Conservation (phyloP, 2,888 invertebrate genomes). For the Perithous albicinctus region DNA sequence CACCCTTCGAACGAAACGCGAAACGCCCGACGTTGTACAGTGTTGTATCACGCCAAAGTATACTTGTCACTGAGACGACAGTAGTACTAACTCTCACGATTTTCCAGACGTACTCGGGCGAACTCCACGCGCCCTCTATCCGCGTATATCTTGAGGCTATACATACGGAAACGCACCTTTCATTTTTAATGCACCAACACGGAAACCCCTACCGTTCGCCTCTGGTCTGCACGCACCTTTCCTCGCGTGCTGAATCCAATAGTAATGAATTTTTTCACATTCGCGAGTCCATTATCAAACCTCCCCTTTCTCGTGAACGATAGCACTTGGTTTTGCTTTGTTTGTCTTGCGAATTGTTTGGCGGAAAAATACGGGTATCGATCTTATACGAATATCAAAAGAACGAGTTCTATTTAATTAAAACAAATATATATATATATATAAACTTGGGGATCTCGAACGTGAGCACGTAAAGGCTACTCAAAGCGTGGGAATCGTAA, state of each 20-base stretch:
- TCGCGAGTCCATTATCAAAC: constrained; percentile 60
- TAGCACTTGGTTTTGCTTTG: constrained; percentile 33
- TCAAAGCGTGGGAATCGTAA: no score
- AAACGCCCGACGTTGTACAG: constrained; percentile 9
- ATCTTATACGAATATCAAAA: not conserved
- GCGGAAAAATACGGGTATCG: not conserved
- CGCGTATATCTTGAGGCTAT: constrained; percentile 48
- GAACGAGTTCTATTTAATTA: not conserved
- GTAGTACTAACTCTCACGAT: constrained; percentile 49
- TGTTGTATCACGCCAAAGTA: not conserved
- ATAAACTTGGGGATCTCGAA: no score
- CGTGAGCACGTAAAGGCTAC: no score
- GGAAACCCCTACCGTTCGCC: constrained; percentile 67
- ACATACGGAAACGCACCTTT: constrained; percentile 52
- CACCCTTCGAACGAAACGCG: constrained; percentile 9
- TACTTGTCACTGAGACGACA: constrained; percentile 2
- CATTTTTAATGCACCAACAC: constrained; percentile 57
- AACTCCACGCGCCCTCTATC: constrained; percentile 48
- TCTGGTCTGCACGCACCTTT: constrained; percentile 67
- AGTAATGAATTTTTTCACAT: constrained; percentile 68
- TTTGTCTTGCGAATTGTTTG: not conserved
- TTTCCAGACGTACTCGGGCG: constrained; percentile 46
- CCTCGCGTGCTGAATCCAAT: constrained; percentile 71
- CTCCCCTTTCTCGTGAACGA: not conserved
- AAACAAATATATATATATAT: not conserved